Percentiles rank a stretch among this genome's conserved stretches.
phyloP scores from a whole-genome alignment of 2,888 invertebrate species.

The Hydraecia micacea region DNA sequence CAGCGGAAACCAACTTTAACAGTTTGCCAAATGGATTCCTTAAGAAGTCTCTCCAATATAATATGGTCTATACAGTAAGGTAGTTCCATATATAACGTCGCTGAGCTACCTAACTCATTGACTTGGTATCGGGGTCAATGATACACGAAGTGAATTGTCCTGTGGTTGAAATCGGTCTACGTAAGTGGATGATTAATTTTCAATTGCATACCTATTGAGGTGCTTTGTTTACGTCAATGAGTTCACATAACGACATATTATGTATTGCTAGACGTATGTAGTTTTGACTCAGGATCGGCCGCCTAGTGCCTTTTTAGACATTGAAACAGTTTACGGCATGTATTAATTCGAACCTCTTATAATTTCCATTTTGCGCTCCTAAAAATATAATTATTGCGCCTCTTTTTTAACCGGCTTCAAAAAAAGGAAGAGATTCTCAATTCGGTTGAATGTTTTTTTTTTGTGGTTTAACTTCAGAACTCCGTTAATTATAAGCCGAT shows the following conservation, averaged over 20 bases:
- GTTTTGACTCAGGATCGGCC: background rate
- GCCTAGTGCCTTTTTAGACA: no score
- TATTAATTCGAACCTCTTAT: no score
- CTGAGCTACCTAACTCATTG: conserved; percentile 44
- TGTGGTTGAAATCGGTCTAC: background rate
- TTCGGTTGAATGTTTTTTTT: no score
- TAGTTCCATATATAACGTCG: conserved; percentile 29
- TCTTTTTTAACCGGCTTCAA: no score
- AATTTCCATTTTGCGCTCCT: no score
- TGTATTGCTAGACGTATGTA: background rate
- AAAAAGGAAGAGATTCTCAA: no score
- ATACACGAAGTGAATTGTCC: conserved; percentile 17
- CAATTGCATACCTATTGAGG: background rate
- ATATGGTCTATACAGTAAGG: conserved; percentile 42
- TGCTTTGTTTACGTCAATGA: background rate
- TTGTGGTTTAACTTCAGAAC: no score
- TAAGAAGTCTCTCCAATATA: conserved; percentile 56
- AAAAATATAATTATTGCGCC: no score
- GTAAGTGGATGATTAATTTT: conserved; percentile 4
- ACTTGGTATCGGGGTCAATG: conserved; percentile 27
- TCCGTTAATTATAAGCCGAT: no score
- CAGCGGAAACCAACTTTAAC: conserved; percentile 43
- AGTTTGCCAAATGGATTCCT: conserved; percentile 54
- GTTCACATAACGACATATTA: background rate
- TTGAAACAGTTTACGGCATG: no score